A percentile compares a stretch with the other conserved stretches of the same genome.
Conservation (phyloP, 2,113 vertebrate species). For the Cepphus grylle region DNA sequence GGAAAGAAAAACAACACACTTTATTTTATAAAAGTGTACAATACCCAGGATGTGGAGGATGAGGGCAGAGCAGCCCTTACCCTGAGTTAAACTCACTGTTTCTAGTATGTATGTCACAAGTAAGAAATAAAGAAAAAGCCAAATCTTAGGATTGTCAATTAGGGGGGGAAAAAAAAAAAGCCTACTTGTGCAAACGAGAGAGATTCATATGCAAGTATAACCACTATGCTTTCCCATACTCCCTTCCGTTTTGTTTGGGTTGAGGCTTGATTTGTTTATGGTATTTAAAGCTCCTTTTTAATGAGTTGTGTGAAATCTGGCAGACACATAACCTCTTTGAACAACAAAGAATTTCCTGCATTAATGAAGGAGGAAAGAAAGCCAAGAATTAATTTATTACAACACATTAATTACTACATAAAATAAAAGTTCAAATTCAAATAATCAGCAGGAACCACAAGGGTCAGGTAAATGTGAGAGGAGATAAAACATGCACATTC, state of each 20-base stretch:
- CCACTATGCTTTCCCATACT: background rate
- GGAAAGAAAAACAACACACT: background rate
- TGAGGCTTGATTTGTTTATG: conserved; percentile 12
- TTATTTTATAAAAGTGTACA: background rate
- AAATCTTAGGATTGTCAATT: background rate
- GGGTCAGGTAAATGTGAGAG: background rate
- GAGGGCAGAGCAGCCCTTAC: background rate
- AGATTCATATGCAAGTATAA: background rate
- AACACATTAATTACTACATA: conserved; percentile 23
- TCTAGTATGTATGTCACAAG: background rate
- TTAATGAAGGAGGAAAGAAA: conserved; percentile 24
- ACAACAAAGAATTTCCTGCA: conserved; percentile 39
- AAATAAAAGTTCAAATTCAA: conserved; percentile 31
- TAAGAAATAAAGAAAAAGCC: background rate
- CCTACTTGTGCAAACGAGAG: background rate
- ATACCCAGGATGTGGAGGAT: background rate
- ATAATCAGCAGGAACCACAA: background rate
- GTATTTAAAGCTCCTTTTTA: conserved; percentile 10
- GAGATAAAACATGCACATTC: background rate
- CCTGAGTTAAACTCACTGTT: background rate
- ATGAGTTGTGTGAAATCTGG: conserved; percentile 26
- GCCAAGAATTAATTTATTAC: conserved; percentile 18
- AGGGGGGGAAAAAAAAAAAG: too few species aligned
- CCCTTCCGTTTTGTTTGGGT: background rate
- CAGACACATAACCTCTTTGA: conserved; percentile 9